Conservation (phyloP, 2,797 vertebrate genomes). For the Acrossocheilus wenchowensis region DNA sequence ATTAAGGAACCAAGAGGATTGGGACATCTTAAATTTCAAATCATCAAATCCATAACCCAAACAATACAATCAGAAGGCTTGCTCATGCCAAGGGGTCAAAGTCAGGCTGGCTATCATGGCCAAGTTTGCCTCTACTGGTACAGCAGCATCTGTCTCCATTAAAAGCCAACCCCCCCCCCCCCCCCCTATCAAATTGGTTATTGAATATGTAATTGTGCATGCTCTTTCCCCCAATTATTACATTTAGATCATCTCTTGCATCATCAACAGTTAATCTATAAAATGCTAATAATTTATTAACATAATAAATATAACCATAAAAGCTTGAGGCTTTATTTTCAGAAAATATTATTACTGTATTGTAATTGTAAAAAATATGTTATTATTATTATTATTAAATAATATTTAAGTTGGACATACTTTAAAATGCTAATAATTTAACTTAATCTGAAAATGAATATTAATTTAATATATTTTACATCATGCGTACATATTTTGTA, state of each 20-base stretch:
- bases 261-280: not conserved
- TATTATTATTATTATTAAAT: no score
- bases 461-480: not conserved
- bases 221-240: no score
- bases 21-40: slow-evolving; percentile 14
- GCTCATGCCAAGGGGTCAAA: not conserved
- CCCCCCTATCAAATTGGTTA: not conserved
- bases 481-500: no score
- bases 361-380: not conserved
- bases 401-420: not conserved
- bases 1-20: slow-evolving; percentile 9
- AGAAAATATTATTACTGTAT: not conserved
- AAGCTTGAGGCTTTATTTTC: not conserved
- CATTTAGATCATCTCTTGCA: not conserved
- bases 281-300: not conserved
- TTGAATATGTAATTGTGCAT: not conserved
- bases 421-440: no score
- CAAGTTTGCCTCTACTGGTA: not conserved
- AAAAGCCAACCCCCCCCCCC: not conserved
- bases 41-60: slow-evolving; percentile 4
- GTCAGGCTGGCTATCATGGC: not conserved
- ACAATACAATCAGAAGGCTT: not conserved
- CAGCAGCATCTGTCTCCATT: not conserved
- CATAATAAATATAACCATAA: not conserved
- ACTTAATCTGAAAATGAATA: no score